Conservation (phyloP, 2,797 vertebrate genomes). For the Acanthurus tractus region DNA sequence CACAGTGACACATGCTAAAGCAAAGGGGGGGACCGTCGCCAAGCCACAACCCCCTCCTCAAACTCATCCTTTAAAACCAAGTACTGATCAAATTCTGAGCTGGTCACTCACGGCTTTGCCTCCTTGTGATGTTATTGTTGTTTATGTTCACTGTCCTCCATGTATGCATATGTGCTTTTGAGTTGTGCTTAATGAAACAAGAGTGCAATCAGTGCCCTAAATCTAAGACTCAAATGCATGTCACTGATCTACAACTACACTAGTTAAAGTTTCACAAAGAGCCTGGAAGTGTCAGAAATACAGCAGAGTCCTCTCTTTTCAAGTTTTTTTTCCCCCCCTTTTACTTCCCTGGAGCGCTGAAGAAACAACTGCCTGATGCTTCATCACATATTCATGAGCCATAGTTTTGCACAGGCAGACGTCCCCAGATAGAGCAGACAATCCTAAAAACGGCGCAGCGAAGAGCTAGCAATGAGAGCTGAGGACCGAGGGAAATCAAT, state of each 20-base stretch:
- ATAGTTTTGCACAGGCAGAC: constrained; percentile 15
- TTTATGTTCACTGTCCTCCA: constrained; percentile 12
- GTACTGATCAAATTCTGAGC: constrained; percentile 13
- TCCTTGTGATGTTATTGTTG: constrained; percentile 14
- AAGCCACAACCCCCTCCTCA: constrained; percentile 24
- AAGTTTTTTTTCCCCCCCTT: not conserved
- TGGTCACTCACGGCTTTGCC: not conserved
- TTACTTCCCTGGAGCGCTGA: constrained; percentile 5
- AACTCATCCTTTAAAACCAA: constrained; percentile 11
- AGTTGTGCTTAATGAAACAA: constrained; percentile 82
- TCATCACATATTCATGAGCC: constrained; percentile 43
- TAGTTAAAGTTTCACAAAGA: constrained; percentile 46
- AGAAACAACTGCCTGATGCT: constrained; percentile 26
- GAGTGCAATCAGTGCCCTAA: constrained; percentile 75
- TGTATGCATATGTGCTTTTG: constrained; percentile 77
- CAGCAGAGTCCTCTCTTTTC: constrained; percentile 28
- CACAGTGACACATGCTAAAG: constrained; percentile 71
- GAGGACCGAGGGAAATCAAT: constrained; percentile 11
- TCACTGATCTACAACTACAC: constrained; percentile 67
- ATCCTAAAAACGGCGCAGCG: constrained; percentile 16
- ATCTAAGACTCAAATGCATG: constrained; percentile 59
- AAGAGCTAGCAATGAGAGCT: constrained; percentile 23
- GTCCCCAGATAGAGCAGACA: constrained; percentile 26
- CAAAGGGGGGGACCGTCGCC: constrained; percentile 61
- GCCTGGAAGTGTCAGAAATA: constrained; percentile 30